These are phyloP conservation scores for Camelus bactrianus DNA, from an alignment of 2,113 vertebrate species.

Conservation along the genomic window DNA sequence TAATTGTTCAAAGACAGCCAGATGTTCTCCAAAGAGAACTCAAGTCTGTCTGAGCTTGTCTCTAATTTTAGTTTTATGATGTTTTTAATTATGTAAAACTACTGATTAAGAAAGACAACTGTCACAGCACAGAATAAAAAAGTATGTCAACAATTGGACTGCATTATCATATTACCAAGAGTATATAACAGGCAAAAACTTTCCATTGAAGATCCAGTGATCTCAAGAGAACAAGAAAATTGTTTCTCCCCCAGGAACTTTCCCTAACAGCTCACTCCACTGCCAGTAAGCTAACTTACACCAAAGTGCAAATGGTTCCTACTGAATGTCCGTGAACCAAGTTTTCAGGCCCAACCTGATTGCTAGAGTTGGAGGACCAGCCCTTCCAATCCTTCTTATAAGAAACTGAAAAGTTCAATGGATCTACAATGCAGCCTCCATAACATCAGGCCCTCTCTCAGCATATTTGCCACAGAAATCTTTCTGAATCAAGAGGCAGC, in stretches of 20 bases:
- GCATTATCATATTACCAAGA: conserved; percentile 49
- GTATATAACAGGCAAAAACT: conserved; percentile 29
- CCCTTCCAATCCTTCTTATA: neutral
- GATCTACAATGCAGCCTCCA: neutral
- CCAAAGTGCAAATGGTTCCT: neutral
- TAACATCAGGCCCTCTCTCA: neutral
- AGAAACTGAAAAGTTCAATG: neutral
- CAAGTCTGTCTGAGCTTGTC: conserved; percentile 38
- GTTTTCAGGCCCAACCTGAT: neutral
- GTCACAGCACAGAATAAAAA: conserved; percentile 70
- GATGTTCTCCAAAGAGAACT: conserved; percentile 54
- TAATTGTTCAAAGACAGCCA: conserved; percentile 44
- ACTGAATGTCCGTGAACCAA: neutral
- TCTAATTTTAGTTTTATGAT: conserved; percentile 64
- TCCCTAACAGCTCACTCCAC: neutral
- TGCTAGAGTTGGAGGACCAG: neutral
- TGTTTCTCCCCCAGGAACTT: neutral
- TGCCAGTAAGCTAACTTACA: conserved; percentile 11
- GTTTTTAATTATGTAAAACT: conserved; percentile 65
- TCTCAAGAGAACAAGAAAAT: conserved; percentile 37
- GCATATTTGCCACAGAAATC: neutral
- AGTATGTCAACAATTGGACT: conserved; percentile 43
- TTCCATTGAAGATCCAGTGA: neutral
- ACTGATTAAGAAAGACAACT: conserved; percentile 73
- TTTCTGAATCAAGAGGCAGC: conserved; percentile 23